Percentiles rank a stretch among this genome's conserved stretches.
Conservation (phyloP, 1,140 invertebrate species). For the Panagrolaimus sp. region DNA sequence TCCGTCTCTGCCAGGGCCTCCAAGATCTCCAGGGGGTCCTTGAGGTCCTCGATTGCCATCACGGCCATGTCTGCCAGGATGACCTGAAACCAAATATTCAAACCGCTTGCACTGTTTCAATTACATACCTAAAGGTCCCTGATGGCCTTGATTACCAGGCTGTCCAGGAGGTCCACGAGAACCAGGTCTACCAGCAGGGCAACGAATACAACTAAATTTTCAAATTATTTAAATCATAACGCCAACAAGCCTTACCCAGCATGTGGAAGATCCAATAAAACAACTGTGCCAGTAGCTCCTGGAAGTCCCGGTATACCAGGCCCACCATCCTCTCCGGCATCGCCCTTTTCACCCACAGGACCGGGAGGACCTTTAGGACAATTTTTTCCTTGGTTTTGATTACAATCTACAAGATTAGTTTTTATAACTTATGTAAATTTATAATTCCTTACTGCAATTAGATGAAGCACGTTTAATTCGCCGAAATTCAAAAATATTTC, state of each 20-base stretch:
- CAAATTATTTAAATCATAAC: neutral
- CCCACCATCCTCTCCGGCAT: neutral
- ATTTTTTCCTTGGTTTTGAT: neutral
- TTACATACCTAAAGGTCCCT: neutral
- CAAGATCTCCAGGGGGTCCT: slow-evolving; percentile 15
- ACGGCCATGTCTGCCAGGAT: slow-evolving; percentile 8
- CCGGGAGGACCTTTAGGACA: neutral
- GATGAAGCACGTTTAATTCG: neutral
- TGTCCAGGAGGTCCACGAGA: slow-evolving; percentile 15
- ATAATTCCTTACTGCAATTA: neutral
- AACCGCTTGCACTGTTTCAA: too few species aligned
- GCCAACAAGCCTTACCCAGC: neutral
- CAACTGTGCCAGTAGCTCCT: neutral
- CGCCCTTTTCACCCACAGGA: too few species aligned
- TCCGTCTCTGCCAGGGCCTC: neutral
- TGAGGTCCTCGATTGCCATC: slow-evolving; percentile 7
- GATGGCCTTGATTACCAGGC: slow-evolving; percentile 7
- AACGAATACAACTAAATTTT: slow-evolving; percentile 4
- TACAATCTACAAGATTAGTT: too few species aligned
- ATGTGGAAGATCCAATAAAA: neutral
- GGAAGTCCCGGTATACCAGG: neutral
- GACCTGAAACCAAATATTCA: too few species aligned
- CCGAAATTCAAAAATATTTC: slow-evolving; percentile 5
- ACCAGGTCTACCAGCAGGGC: slow-evolving; percentile 10
- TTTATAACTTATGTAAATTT: too few species aligned